Base-by-base conservation (phyloP, 2,888 invertebrate species). In the Monopis laevigella region DNA sequence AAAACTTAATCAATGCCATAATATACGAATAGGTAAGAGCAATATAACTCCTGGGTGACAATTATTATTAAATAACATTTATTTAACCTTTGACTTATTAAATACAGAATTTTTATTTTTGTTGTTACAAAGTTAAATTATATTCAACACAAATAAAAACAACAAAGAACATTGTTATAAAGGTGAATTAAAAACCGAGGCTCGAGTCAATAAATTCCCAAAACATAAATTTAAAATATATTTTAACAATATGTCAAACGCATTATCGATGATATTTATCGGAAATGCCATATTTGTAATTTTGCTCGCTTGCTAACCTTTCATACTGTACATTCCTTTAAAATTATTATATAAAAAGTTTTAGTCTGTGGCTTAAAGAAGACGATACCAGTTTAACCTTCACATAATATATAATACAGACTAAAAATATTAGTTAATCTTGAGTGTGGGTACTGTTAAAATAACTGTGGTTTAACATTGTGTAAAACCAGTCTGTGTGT, bases 191-290 rank as follows among this genome's bases (percentile, higher is more conserved):
- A n/a, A n/a, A n/a, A n/a, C n/a, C n/a, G n/a, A n/a, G n/a, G n/a
- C n/a, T n/a, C n/a, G n/a, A n/a, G n/a, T n/a, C n/a, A n/a, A n/a
- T n/a, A n/a, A n/a, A n/a, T n/a, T n/a, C n/a, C n/a, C n/a, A 14
- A 30, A 30, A 6, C 12, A 30, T 30, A 30, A 30, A 30, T 30
- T 32, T 4, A 32, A 32, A 17, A 32, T n/a, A 30, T 30, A 30
- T 30, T 28, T 28, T 30, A 30, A 32, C 17, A 14, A 32, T 17
- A 32, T 32, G 32, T 17, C 32, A 32, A 17, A 32, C 32, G 14
- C 14, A 32, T 14, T 14, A 32, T 30, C 14, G 30, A 30, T 13
- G 14, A 30, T 28, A 28, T 28, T 28, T 7, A 28, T 28, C 28
- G 11, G 4, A n/a, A n/a, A 13, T 8, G 3, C 30, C 30, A 32